phyloP scores from a whole-genome alignment of 35 echinoderm and acorn worm genomes.

The Amphiura filiformis region DNA sequence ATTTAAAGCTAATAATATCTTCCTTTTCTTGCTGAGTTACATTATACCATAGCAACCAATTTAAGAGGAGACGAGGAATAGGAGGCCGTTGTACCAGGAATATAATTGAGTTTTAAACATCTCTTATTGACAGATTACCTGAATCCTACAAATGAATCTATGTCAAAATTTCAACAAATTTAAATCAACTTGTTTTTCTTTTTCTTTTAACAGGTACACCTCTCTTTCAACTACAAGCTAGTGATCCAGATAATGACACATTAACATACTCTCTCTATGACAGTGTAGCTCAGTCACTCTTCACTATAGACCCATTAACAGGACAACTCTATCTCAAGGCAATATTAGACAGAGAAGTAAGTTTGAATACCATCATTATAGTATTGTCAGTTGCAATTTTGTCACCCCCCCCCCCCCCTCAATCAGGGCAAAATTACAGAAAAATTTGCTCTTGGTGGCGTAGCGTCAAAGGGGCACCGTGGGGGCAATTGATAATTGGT shows the following conservation, averaged over 20 bases:
- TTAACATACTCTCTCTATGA: conserved; percentile 21
- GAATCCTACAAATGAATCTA: neutral
- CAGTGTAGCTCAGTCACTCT: conserved; percentile 3
- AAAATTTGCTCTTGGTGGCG: neutral
- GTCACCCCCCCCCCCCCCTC: too few relatives aligned
- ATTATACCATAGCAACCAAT: too few relatives aligned
- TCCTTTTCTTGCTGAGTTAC: too few relatives aligned
- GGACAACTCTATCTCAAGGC: conserved; percentile 20
- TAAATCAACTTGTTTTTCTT: neutral
- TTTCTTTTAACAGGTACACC: neutral
- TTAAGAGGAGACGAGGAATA: too few relatives aligned
- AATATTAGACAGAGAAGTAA: conserved; percentile 50
- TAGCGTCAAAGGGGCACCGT: neutral
- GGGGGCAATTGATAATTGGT: neutral
- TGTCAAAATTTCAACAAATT: neutral
- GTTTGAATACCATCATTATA: neutral
- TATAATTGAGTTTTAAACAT: too few relatives aligned
- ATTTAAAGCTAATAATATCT: too few relatives aligned
- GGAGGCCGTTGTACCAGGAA: too few relatives aligned
- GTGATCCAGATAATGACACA: conserved; percentile 23
- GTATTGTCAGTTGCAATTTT: too few relatives aligned
- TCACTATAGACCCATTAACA: conserved; percentile 4
- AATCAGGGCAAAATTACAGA: neutral
- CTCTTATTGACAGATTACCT: too few relatives aligned
- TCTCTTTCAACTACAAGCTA: conserved; percentile 20